Evolutionary conservation across 1,140 invertebrate genomes (phyloP).

Genomic region (Eumaeus atala): DNA sequence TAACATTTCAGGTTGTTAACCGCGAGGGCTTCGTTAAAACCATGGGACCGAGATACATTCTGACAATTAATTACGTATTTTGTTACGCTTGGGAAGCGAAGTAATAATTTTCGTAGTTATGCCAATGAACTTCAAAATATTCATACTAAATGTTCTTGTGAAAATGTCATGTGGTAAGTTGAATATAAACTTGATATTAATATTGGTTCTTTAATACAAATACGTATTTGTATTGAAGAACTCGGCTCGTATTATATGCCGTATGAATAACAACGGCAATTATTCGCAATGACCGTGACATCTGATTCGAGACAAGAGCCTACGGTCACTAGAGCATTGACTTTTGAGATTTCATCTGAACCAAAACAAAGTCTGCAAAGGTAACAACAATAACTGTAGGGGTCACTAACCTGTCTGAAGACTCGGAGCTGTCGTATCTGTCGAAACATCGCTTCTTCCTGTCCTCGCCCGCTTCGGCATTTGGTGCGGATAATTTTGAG

Average conservation of each 20-base stretch:
- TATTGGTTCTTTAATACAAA: not conserved
- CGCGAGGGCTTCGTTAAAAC: constrained; percentile 4
- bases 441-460: constrained; percentile 89
- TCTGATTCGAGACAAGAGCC: constrained; percentile 61
- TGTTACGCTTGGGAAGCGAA: not conserved
- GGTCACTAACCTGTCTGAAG: constrained; percentile 86
- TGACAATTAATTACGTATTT: constrained; percentile 11
- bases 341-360: constrained; percentile 47
- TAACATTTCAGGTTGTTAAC: constrained; percentile 4
- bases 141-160: not conserved
- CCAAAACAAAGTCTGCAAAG: constrained; percentile 38
- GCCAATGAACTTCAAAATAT: constrained; percentile 11
- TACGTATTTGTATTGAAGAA: no score
- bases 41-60: constrained; percentile 8
- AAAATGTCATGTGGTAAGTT: not conserved
- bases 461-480: constrained; percentile 71
- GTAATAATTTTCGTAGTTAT: constrained; percentile 6
- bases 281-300: constrained; percentile 67
- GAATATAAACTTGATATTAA: not conserved
- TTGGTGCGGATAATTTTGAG: constrained; percentile 43
- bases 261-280: constrained; percentile 49
- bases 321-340: constrained; percentile 71
- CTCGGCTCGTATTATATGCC: constrained; percentile 61
- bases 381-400: constrained; percentile 13
- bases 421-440: constrained; percentile 91